Evolutionary conservation across 2,888 invertebrate species (phyloP).

Genomic region (Autographa pulchrina): DNA sequence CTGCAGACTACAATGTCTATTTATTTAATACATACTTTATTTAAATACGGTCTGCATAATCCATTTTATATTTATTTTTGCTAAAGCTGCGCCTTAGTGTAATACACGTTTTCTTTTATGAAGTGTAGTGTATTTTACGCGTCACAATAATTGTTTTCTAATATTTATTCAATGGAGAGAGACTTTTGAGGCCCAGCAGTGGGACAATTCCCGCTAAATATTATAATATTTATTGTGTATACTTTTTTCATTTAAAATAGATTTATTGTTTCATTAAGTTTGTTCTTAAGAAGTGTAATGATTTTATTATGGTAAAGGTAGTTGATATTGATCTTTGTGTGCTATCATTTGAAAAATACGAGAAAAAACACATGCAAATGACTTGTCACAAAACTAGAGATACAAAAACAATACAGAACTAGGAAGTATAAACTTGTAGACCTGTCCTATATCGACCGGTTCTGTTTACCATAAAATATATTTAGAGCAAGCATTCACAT

Average conservation of each 20-base stretch:
- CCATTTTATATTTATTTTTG: neutral
- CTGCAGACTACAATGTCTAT: conserved; percentile 3
- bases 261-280: no score
- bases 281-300: no score
- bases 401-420: conserved; percentile 6
- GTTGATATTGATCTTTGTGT: no score
- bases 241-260: neutral
- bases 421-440: conserved; percentile 11
- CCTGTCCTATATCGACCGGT: conserved; percentile 1
- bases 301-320: no score
- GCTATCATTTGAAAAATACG: no score
- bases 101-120: neutral
- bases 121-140: no score
- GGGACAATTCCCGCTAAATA: no score
- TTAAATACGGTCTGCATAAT: neutral
- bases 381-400: neutral
- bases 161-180: no score
- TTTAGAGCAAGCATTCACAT: conserved; percentile 14
- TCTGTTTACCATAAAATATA: neutral
- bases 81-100: neutral
- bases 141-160: no score
- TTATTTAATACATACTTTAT: no score
- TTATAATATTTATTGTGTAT: neutral
- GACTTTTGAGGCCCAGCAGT: no score
- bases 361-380: neutral